These are phyloP conservation scores for Ichneumoninae sp. DNA, from an alignment of 2,888 invertebrate species.

Conservation along the genomic window DNA sequence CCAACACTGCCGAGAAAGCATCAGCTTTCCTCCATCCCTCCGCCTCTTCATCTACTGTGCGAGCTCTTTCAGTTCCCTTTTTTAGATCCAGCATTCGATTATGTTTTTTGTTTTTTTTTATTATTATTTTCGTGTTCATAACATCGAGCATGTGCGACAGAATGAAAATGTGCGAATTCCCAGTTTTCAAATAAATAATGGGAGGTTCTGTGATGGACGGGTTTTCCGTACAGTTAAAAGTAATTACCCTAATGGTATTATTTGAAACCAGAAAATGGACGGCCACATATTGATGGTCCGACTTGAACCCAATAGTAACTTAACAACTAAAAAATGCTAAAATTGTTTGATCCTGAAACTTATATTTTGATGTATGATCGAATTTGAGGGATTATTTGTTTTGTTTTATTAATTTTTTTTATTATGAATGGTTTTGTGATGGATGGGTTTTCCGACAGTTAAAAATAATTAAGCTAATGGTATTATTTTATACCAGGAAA, in stretches of 20 bases:
- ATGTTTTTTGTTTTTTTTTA: slow-evolving; percentile 63
- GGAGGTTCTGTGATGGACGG: not conserved
- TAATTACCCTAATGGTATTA: not conserved
- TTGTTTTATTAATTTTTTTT: not conserved
- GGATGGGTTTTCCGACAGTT: too few relatives aligned
- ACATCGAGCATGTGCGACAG: not conserved
- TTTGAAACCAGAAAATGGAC: not conserved
- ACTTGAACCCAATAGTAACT: too few relatives aligned
- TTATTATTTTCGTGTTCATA: not conserved
- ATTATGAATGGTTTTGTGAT: not conserved
- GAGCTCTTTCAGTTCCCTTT: slow-evolving; percentile 69
- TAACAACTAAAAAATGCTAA: too few relatives aligned
- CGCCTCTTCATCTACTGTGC: slow-evolving; percentile 33
- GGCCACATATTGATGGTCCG: too few relatives aligned
- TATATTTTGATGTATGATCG: too few relatives aligned
- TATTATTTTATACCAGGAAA: not conserved
- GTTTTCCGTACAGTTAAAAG: not conserved
- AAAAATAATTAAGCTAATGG: not conserved
- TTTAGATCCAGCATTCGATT: too few relatives aligned
- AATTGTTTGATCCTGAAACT: too few relatives aligned
- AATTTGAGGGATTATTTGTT: not conserved
- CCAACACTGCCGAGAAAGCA: slow-evolving; percentile 55
- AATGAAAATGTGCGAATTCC: not conserved
- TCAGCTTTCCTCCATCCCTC: slow-evolving; percentile 55
- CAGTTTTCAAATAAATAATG: not conserved